Percentiles rank a stretch among this genome's conserved stretches.
These are phyloP conservation scores for Drosophila borborema DNA, from an alignment of 2,888 invertebrate genomes.

Conservation along the genomic window DNA sequence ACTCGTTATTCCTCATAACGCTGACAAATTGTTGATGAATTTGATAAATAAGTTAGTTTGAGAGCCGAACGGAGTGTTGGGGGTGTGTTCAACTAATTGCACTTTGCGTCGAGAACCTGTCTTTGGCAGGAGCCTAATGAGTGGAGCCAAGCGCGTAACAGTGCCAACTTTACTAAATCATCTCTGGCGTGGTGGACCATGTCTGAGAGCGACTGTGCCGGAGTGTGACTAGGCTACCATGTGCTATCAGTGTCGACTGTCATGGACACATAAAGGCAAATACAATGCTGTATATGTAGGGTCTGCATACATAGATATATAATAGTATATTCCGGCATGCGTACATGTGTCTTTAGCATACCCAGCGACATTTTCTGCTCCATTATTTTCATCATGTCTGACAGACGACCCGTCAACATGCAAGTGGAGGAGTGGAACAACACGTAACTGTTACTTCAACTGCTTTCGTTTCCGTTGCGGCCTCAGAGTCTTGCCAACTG, in stretches of 20 bases:
- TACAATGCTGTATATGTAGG: neutral
- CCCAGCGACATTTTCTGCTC: constrained; percentile 78
- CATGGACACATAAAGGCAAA: constrained; percentile 10
- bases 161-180: constrained; percentile 75
- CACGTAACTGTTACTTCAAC: constrained; percentile 59
- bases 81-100: constrained; percentile 48
- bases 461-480: constrained; percentile 44
- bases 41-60: constrained; percentile 64
- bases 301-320: constrained; percentile 22
- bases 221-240: neutral
- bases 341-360: constrained; percentile 64
- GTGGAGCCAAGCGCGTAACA: constrained; percentile 63
- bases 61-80: neutral
- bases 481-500: constrained; percentile 42
- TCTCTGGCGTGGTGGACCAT: constrained; percentile 51
- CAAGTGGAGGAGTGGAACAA: constrained; percentile 56
- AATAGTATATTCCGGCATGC: constrained; percentile 14
- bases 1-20: constrained; percentile 43
- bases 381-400: constrained; percentile 81
- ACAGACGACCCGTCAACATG: constrained; percentile 80
- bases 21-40: constrained; percentile 79
- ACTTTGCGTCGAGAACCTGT: constrained; percentile 15
- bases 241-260: neutral
- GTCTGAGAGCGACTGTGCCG: constrained; percentile 5
- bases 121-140: constrained; percentile 54